phyloP scores from a whole-genome alignment of 2,797 vertebrate genomes.

The Acestrorhynchus altus region DNA sequence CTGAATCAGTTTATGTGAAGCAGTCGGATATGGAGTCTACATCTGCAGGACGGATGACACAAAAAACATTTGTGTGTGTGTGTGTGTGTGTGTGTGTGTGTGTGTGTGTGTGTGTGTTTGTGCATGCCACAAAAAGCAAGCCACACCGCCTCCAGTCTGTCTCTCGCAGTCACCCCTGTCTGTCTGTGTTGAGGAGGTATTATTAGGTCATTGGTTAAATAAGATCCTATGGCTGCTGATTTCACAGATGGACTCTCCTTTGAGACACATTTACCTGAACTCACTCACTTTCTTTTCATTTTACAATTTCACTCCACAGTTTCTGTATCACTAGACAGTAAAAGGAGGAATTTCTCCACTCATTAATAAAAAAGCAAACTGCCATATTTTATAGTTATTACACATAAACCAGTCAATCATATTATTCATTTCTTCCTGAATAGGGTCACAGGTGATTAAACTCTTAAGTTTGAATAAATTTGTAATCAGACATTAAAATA shows the following conservation, averaged over 20 bases:
- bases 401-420: no score
- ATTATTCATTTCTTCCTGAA: no score
- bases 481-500: no score
- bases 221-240: constrained; percentile 42
- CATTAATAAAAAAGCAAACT: no score
- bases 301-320: not conserved
- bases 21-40: not conserved
- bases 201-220: constrained; percentile 1
- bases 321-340: not conserved
- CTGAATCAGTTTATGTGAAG: not conserved
- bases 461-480: no score
- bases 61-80: constrained; percentile 41
- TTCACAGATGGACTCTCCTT: constrained; percentile 29
- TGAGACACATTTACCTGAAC: constrained; percentile 13
- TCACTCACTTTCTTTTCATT: not conserved
- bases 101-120: constrained; percentile 31
- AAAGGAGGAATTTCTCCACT: not conserved
- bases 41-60: constrained; percentile 20
- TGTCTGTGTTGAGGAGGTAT: constrained; percentile 19
- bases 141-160: constrained; percentile 2
- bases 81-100: constrained; percentile 36
- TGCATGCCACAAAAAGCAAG: constrained; percentile 16
- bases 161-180: not conserved
- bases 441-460: no score
- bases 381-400: no score